Evolutionary conservation across 2,888 invertebrate genomes (phyloP), one percentile per base, ranked within the genome.

Genomic region (Amphipyra tragopoginis): DNA sequence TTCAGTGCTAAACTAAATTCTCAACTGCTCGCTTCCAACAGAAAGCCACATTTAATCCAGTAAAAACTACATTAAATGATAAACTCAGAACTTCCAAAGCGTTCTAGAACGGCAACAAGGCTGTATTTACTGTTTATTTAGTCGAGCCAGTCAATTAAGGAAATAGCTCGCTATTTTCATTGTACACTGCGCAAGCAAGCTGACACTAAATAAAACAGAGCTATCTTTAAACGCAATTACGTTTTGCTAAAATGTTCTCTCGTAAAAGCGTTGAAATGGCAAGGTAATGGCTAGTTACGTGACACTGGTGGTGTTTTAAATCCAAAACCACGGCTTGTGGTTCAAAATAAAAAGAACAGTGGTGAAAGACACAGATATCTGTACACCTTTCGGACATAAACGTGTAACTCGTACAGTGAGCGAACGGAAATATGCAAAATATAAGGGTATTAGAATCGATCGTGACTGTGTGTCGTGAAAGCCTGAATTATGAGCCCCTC

Each of bases 91-190:
- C 48, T 47, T 47, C 33, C 14, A 45, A 56, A 61, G 44, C 54
- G 51, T 39, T 57, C 38, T 52, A 42, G 44, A 72, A 45, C 14
- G 45, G 39, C 39, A 71, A 58, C 57, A 42, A 57, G 39, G 44
- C 34, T 54, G 43, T 66, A 54, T 60, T 56, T 45, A 57, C 52
- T 57, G 61, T 67, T 63, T 71, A 49, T 57, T 11, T n/a, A 52
- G 52, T 55, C 42, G 52, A 36, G 44, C 60, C 62, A 52, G 44
- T 63, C 72, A 67, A 71, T 72, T 71, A 67, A 47, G 51, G 44
- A 56, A 72, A 72, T 63, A 51, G 54, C 42, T 48, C 42, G 43
- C 40, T 61, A 49, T 71, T 57, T 66, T 62, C 54, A 48, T 8
- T 70, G 51, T 52, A 69, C 42, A 53, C 21, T 21, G 7, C 9